A percentile compares a stretch with the other conserved stretches of the same genome.
Conservation (phyloP, 1,140 invertebrate species). For the Papilio xuthus region DNA sequence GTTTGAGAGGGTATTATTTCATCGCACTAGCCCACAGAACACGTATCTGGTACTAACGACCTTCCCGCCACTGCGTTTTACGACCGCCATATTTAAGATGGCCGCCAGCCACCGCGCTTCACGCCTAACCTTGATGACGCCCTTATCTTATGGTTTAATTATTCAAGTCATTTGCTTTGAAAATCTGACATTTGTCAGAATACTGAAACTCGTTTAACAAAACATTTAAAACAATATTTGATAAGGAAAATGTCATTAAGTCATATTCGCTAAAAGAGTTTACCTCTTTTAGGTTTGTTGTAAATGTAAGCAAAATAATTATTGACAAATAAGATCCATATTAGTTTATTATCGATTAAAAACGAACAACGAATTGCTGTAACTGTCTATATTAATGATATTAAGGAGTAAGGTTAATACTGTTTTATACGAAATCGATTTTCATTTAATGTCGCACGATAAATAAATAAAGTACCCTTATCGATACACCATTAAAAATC, state of each 20-base stretch:
- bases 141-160: slow-evolving; percentile 20
- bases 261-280: too few species aligned
- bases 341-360: too few species aligned
- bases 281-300: too few species aligned
- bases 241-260: too few species aligned
- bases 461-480: slow-evolving; percentile 51
- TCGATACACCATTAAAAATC: slow-evolving; percentile 62
- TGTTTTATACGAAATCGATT: not conserved
- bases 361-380: too few species aligned
- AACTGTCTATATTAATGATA: not conserved
- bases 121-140: slow-evolving; percentile 34
- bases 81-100: slow-evolving; percentile 52
- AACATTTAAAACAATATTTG: not conserved
- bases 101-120: slow-evolving; percentile 38
- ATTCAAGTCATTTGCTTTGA: slow-evolving; percentile 9
- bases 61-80: slow-evolving; percentile 50
- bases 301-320: not conserved
- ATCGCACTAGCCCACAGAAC: slow-evolving; percentile 38
- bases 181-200: not conserved
- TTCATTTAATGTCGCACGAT: slow-evolving; percentile 32
- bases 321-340: too few species aligned
- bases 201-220: not conserved
- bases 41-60: slow-evolving; percentile 56
- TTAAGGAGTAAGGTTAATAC: not conserved
- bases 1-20: slow-evolving; percentile 35